Conservation (phyloP, 2,797 vertebrate genomes). For the Avahi laniger region DNA sequence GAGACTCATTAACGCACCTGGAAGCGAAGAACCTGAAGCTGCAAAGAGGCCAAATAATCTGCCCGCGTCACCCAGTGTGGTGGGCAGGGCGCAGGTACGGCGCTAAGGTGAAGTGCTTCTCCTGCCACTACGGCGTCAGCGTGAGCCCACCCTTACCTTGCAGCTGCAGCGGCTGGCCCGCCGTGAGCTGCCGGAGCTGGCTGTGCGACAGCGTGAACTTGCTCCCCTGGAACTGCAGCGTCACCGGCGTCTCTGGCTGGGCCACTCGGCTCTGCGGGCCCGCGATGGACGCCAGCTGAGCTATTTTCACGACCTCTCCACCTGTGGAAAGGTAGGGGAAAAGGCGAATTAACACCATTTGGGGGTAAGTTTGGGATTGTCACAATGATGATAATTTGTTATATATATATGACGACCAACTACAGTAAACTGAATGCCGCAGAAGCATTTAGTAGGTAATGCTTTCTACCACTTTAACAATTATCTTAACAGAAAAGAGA, state of each 20-base stretch:
- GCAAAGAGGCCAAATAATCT: rapidly evolving
- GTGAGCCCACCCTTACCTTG: constrained; percentile 89
- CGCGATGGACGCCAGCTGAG: constrained; percentile 89
- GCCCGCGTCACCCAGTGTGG: neutral
- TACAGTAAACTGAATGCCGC: neutral
- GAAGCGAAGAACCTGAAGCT: neutral
- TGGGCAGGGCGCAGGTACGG: neutral
- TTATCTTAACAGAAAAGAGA: neutral
- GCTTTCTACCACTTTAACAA: neutral
- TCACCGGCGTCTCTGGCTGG: constrained; percentile 94
- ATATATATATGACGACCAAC: too few relatives aligned
- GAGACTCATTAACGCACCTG: neutral
- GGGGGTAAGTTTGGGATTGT: rapidly evolving
- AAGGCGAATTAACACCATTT: neutral
- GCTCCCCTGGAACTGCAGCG: constrained; percentile 98
- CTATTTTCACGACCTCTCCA: constrained; percentile 90
- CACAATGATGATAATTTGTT: neutral
- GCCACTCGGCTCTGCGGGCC: constrained; percentile 88
- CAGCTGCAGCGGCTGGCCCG: constrained; percentile 96
- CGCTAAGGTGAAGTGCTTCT: neutral
- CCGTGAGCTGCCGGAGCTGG: constrained; percentile 97
- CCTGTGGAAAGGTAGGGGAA: constrained; percentile 80
- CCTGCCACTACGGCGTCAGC: rapidly evolving
- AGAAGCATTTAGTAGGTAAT: neutral
- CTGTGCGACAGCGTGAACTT: constrained; percentile 98